Evolutionary conservation across 2,888 invertebrate species (phyloP), one percentile per base, ranked within the genome.

Genomic region (Cinara cedri): DNA sequence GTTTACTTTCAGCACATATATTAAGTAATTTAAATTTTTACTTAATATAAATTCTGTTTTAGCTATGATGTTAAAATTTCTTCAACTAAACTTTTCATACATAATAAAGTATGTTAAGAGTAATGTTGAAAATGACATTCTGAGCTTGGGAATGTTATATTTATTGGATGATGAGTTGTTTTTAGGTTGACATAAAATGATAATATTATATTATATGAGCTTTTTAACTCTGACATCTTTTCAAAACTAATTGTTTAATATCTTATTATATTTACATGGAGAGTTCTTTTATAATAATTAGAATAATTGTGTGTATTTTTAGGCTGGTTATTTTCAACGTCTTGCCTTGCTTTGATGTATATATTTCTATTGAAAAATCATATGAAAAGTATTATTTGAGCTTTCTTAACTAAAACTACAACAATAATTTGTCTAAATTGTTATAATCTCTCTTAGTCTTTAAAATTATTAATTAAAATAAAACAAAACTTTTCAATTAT

Each of bases 81-180:
- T 81, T 81, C 81, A 81, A 55, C 81, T 8, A 78, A 81, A 78
- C 16, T 74, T 24, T 49, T 26, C 51, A 63, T 74, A 49, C 13
- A 62, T 1, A 14, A 24, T 54, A 49, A 16, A 21, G 13, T 68
- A 51, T 57, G 19, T 54, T 51, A 3, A 63, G 54, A 65, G 8
- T 60, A 57, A 65, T 81, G 81, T 78, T 81, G 81, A 78, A 78
- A 71, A 63, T 78, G 81, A 81, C 81, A 81, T 78, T 57, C 72
- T 74, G 74, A 81, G 74, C 66, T 66, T 9, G 0, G 10, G 14
- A 14, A 24, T 21, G 21, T 21, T 34, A 0, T 8, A 63, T 34
- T 0, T 60, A 2, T 72, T 72, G 60, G 13, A 24, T 72, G 72
- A 72, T 72, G 72, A 72, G 46, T 72, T 57, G 6, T 57, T 72